A percentile compares a stretch with the other conserved stretches of the same genome.
phyloP scores from a whole-genome alignment of 2,797 vertebrate species.

The Lycodopsis pacificus region DNA sequence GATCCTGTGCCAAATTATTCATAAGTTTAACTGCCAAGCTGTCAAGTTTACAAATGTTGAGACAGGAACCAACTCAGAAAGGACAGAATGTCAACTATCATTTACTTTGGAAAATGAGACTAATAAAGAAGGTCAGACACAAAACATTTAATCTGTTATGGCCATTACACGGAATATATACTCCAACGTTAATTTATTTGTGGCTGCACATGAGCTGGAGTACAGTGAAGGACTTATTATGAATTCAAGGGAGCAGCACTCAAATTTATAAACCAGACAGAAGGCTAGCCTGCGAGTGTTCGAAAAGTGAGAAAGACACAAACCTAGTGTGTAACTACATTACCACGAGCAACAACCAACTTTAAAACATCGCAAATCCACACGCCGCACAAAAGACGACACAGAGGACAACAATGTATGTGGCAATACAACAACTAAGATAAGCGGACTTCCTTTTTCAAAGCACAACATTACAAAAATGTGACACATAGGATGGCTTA shows the following conservation, averaged over 20 bases:
- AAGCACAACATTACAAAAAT: slow-evolving; percentile 9
- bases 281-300: not conserved
- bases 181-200: slow-evolving; percentile 34
- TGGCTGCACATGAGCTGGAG: slow-evolving; percentile 47
- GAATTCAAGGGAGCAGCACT: slow-evolving; percentile 38
- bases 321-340: slow-evolving; percentile 28
- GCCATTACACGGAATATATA: slow-evolving; percentile 22
- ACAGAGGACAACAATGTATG: slow-evolving; percentile 47
- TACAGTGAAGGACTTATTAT: slow-evolving; percentile 42
- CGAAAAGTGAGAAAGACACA: slow-evolving; percentile 30
- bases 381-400: slow-evolving; percentile 30
- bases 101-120: slow-evolving; percentile 46
- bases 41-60: slow-evolving; percentile 1
- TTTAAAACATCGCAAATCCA: slow-evolving; percentile 19
- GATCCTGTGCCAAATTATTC: slow-evolving; percentile 3
- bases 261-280: not conserved
- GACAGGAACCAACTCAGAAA: not conserved
- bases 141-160: slow-evolving; percentile 24
- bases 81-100: too few relatives aligned
- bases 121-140: slow-evolving; percentile 18
- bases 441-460: slow-evolving; percentile 22
- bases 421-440: slow-evolving; percentile 72
- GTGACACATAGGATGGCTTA: slow-evolving; percentile 25
- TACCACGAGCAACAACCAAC: slow-evolving; percentile 6
- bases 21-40: slow-evolving; percentile 28